Evolutionary conservation across 1,140 invertebrate species (phyloP), one percentile per base, ranked within the genome.

Genomic region (Aleiodes sp.): DNA sequence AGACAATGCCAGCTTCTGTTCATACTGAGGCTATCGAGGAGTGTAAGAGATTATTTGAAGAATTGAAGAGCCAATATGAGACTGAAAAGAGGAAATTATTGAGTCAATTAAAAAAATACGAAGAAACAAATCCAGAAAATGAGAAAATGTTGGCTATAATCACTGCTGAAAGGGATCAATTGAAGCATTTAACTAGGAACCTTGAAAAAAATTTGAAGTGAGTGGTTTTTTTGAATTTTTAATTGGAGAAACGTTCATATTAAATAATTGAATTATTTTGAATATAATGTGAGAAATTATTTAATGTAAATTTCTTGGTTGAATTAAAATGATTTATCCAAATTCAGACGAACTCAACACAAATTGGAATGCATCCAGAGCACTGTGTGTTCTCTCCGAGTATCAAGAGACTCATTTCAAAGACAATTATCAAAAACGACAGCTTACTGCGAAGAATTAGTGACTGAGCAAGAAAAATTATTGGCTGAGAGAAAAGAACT

Each of bases 31-130:
- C 88, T 1, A 85, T 92, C 0, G 88, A 89, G 60, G 90, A 92
- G 75, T 91, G 89, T 65, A 90, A 89, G 80, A 80, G 85, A 65
- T 81, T 90, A 65, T 89, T 91, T 68, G 90, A 92, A 72, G 88
- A 92, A 73, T 74, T 92, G 8, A 90, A 91, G 70, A 67, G 72
- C 28, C 89, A 90, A 69, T 91, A 92, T 68, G 87, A 89, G 16
- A 75, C 77, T 6, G 91, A 92, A 39, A 89, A 87, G 71, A 76
- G 78, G 1, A 87, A 86, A 69, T 70, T 90, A 9, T 70, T 70
- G 21, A 72, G 70, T 57, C 80, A 84, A 71, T 77, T 87, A 69
- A 80, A 83, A 70, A 66, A 76, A 67, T 76, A 88, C 3, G 84
- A 87, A 75, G 74, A 86, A 74, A 75, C 74, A 65, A 77, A 84